Conservation (phyloP, 2,113 vertebrate species). For the Riparia riparia region DNA sequence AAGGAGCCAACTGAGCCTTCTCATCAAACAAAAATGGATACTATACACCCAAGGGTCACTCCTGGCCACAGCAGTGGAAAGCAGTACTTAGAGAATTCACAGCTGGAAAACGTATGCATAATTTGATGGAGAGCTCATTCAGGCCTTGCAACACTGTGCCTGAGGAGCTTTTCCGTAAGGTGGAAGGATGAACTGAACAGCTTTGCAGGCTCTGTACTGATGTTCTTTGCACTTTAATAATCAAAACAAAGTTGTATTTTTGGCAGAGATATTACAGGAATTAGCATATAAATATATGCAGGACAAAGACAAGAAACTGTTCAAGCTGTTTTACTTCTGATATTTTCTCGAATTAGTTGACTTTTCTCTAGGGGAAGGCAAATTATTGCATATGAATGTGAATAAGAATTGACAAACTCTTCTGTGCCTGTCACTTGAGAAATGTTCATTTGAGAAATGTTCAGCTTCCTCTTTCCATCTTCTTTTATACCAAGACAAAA, state of each 20-base stretch:
- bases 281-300: neutral
- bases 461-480: neutral
- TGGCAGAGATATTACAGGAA: neutral
- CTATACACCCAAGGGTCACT: neutral
- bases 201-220: neutral
- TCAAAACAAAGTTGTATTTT: conserved; percentile 16
- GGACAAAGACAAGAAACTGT: neutral
- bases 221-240: neutral
- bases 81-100: neutral
- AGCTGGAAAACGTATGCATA: accelerated
- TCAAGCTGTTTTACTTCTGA: neutral
- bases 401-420: neutral
- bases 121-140: neutral
- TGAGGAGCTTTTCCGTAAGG: neutral
- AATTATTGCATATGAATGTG: neutral
- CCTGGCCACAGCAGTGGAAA: accelerated
- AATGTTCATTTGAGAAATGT: neutral
- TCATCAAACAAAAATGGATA: neutral
- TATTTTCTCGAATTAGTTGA: neutral
- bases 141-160: neutral
- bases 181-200: neutral
- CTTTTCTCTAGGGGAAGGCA: neutral
- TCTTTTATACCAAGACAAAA: neutral
- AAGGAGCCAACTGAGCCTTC: neutral
- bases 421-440: neutral